Base-by-base conservation (phyloP, 2,797 vertebrate genomes). In the Labeo calbasu region DNA sequence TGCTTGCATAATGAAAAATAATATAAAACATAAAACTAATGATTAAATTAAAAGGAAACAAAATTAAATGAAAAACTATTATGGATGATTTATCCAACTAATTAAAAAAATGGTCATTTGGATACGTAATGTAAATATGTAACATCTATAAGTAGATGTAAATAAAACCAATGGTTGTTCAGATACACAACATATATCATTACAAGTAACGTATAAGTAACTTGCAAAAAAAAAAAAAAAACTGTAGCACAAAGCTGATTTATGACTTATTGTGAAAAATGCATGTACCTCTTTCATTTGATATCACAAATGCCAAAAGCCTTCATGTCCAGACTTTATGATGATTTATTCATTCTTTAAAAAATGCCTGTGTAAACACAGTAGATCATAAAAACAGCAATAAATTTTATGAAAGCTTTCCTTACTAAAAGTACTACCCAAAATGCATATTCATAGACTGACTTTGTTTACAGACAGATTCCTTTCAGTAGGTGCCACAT, bases 401-500 rank as follows among this genome's bases (percentile, higher is more conserved):
- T 21, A 50, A 1, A 61, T 50, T 63, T 23, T n/a, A 75, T 25
- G 59, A 25, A 82, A 68, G 48, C 65, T 57, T 65, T 70, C 10
- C 78, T 57, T 57, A 10, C 32, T n/a, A 80, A 70, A 36, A 78
- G 40, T 23, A 9, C 46, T 57, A 21, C 19, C 15, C 23, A 79
- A 19, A 65, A 78, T 78, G 43, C 5, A 78, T 50, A 50, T 65
- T 78, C 43, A 78, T 28, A 57, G n/a, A 81, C 51, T 19, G 53
- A 40, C 36, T 70, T 23, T 57, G 48, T 69, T 23, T 40, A 57
- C 25, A 25, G 14, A 55, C 46, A 12, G 3, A 57, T 71, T 76
- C 15, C 32, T 82, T 32, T 82, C 48, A 83, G 61, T 25, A 53
- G 40, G 50, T 66, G 71, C 59, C 71, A 76, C 17, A 83, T 83